Base-by-base conservation (phyloP, 2,888 invertebrate genomes). In the Plemyria rubiginata region DNA sequence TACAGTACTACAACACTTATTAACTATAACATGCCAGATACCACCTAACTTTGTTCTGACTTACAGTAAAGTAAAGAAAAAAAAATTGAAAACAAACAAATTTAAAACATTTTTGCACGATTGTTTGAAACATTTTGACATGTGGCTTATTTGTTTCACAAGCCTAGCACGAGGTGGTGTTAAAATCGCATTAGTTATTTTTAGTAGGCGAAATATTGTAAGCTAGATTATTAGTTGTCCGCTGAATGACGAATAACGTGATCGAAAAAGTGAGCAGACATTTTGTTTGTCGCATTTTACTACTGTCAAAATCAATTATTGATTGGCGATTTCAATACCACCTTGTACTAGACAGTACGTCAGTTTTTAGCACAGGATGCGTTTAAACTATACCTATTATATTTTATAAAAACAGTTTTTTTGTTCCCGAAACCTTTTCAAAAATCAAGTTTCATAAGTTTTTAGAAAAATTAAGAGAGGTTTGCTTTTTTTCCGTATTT, bases 341-440 rank as follows among this genome's bases (percentile, higher is more conserved):
- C 51, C 12, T 16, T 36, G 45, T 32, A 32, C 43, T 16, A 32
- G 32, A 8, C 11, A 40, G 55, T 40, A 55, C 55, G 48, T 48
- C 40, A 48, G 55, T 40, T 45, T 40, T 45, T 15, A 53, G 16
- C 11, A 22, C 9, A 46, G 22, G 38, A 4, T 9, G 28, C 15
- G 16, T 45, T 36, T 46, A 32, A 36, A 54, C 11, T 38, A 54
- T n/a, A n/a, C n/a, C n/a, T n/a, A n/a, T n/a, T n/a, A n/a, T 32
- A 38, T 22, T 54, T 9, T 46, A n/a, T 54, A 46, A 2, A 54
- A 22, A 46, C 22, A 12, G 6, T 9, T 28, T 53, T 2, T n/a
- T 53, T 57, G 56, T 13, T 57, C 56, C 56, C 56, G 16, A 50
- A 57, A 50, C 56, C 56, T 28, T 56, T 28, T 2, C 22, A 53